These are phyloP conservation scores for Vollenhovia emeryi DNA, from an alignment of 1,140 invertebrate species.

Conservation along the genomic window DNA sequence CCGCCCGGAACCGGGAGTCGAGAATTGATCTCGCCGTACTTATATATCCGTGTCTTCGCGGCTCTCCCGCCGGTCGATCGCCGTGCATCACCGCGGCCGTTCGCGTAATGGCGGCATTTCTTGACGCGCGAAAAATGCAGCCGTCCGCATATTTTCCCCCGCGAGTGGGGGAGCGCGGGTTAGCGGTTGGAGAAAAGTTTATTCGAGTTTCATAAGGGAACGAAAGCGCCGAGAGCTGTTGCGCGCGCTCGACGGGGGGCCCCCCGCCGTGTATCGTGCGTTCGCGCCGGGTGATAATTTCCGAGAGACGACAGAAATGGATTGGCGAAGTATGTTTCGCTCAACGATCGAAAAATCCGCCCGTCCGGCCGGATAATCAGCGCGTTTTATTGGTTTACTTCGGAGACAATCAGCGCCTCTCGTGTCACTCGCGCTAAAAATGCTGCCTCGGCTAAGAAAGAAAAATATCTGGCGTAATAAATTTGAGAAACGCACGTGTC, in stretches of 20 bases:
- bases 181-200: slow-evolving; percentile 63
- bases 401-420: slow-evolving; percentile 7
- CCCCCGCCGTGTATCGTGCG: slow-evolving; percentile 62
- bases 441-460: background rate
- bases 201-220: slow-evolving; percentile 68
- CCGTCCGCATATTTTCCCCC: slow-evolving; percentile 36
- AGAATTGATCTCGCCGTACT: background rate
- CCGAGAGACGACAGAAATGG: slow-evolving; percentile 73
- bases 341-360: slow-evolving; percentile 69
- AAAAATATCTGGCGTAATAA: background rate
- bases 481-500: background rate
- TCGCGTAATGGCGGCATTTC: background rate
- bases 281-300: slow-evolving; percentile 71
- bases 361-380: slow-evolving; percentile 16
- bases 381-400: slow-evolving; percentile 58
- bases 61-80: background rate
- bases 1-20: background rate
- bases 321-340: slow-evolving; percentile 71
- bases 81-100: no score
- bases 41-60: background rate
- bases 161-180: slow-evolving; percentile 21
- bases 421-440: background rate
- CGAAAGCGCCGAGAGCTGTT: slow-evolving; percentile 66
- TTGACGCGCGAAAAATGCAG: slow-evolving; percentile 7
- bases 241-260: slow-evolving; percentile 60